Percentiles rank a stretch among this genome's conserved stretches.
These are phyloP conservation scores for Buphagus erythrorhynchus DNA, from an alignment of 2,797 vertebrate genomes.

Conservation along the genomic window DNA sequence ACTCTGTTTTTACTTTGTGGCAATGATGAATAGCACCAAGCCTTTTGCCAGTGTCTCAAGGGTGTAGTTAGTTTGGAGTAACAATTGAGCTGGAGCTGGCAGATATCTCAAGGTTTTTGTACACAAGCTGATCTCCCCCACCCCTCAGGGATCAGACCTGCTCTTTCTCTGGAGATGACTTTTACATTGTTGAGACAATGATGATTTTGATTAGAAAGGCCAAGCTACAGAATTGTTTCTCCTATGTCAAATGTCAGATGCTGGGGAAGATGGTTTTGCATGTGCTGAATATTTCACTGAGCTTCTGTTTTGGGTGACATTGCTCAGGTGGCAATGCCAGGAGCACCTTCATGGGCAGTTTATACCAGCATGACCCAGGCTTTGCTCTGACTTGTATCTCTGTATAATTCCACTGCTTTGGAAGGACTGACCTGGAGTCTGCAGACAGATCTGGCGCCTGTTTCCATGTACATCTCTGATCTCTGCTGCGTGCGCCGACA, in stretches of 20 bases:
- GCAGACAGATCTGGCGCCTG: background rate
- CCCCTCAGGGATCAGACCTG: background rate
- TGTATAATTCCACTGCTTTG: background rate
- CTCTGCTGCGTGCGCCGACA: background rate
- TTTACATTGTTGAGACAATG: background rate
- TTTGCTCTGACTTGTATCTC: background rate
- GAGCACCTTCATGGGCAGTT: background rate
- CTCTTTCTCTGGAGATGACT: background rate
- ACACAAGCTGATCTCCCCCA: background rate
- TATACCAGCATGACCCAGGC: background rate
- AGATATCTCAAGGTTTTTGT: background rate
- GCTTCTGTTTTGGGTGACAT: background rate
- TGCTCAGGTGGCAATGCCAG: background rate
- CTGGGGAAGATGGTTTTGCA: background rate
- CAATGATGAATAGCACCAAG: background rate
- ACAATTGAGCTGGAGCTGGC: background rate
- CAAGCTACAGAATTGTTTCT: background rate
- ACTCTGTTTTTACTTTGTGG: background rate
- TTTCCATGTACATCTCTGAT: background rate
- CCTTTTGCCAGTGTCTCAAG: background rate
- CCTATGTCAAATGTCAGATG: background rate
- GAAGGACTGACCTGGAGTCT: background rate
- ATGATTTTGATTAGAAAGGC: background rate
- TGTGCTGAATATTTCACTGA: fast-evolving
- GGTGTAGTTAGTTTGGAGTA: background rate